Evolutionary conservation across 2,797 vertebrate species (phyloP).

Genomic region (Periparus ater): DNA sequence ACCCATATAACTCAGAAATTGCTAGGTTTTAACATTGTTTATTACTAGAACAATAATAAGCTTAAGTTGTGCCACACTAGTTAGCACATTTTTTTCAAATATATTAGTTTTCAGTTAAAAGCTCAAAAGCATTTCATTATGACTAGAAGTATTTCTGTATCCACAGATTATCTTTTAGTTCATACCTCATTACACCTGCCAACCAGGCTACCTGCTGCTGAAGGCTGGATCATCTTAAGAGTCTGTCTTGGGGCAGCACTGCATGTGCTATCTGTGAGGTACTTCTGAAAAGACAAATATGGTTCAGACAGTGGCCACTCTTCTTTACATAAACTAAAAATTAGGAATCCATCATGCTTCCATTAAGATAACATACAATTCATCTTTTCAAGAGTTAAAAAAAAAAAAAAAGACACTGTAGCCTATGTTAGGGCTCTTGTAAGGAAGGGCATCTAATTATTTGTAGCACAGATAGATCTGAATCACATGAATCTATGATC

Average conservation of each 20-base stretch:
- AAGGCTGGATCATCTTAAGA: constrained; percentile 88
- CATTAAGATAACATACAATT: neutral
- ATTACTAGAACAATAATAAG: neutral
- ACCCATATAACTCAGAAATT: neutral
- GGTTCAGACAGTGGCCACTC: neutral
- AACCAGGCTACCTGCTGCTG: constrained; percentile 78
- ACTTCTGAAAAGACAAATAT: constrained; percentile 72
- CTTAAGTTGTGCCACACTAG: neutral
- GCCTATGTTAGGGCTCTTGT: neutral
- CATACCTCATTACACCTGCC: constrained; percentile 84
- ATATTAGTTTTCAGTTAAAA: neutral
- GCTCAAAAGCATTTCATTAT: neutral
- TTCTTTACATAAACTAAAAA: neutral
- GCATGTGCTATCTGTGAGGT: constrained; percentile 67
- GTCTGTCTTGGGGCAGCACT: constrained; percentile 76
- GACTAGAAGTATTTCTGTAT: neutral
- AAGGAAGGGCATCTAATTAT: neutral
- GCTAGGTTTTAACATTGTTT: neutral
- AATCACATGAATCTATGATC: neutral
- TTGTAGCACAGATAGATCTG: neutral
- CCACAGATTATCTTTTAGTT: neutral
- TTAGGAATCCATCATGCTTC: neutral
- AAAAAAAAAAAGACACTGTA: neutral
- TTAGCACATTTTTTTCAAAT: neutral
- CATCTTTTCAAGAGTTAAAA: neutral